Conservation (phyloP, 2,888 invertebrate genomes). For the Oxytorus armatus region DNA sequence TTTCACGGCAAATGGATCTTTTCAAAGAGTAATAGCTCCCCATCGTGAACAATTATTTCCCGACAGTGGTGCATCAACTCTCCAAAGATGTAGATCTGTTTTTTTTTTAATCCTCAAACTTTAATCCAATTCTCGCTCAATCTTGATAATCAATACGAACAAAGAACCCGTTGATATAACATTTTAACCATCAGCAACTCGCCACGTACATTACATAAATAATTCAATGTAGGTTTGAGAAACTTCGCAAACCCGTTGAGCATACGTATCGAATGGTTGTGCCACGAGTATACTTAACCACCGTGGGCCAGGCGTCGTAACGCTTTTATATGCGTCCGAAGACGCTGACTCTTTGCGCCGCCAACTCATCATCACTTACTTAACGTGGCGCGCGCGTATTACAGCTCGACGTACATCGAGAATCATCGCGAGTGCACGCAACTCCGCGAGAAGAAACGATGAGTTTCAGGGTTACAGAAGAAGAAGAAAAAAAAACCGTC, state of each 20-base stretch:
- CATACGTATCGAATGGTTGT: conserved; percentile 12
- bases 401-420: conserved; percentile 1
- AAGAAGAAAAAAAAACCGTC: conserved; percentile 9
- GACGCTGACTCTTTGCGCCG: conserved; percentile 28
- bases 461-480: no score
- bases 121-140: background rate
- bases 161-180: background rate
- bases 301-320: conserved; percentile 34
- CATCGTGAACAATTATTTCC: no score
- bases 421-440: conserved; percentile 45
- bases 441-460: conserved; percentile 23
- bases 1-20: no score
- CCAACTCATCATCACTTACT: conserved; percentile 57
- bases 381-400: conserved; percentile 30
- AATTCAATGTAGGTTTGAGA: conserved; percentile 3
- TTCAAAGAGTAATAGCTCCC: no score
- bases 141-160: background rate
- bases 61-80: background rate
- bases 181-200: background rate
- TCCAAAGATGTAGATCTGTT: background rate
- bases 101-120: background rate
- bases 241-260: conserved; percentile 9
- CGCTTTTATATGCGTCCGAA: conserved; percentile 42
- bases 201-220: no score
- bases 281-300: conserved; percentile 29